A percentile compares a stretch with the other conserved stretches of the same genome.
phyloP scores from a whole-genome alignment of 2,797 vertebrate species.

The Darevskia nairensis region DNA sequence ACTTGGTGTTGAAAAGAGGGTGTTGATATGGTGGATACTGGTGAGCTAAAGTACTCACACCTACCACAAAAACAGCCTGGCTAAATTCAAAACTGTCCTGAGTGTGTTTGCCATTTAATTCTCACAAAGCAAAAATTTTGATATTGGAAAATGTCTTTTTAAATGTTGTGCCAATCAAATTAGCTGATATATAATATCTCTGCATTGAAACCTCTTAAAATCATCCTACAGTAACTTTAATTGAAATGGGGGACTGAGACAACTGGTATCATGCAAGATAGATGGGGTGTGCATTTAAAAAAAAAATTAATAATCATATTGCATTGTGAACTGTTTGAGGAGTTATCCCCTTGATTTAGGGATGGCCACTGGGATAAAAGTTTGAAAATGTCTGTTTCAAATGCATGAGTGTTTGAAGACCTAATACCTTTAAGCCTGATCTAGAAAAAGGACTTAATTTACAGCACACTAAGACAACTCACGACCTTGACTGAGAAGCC shows the following conservation, averaged over 20 bases:
- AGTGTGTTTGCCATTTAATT: neutral
- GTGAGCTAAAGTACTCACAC: neutral
- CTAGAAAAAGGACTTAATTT: neutral
- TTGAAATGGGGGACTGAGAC: neutral
- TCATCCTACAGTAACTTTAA: neutral
- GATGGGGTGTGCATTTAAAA: neutral
- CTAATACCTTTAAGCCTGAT: neutral
- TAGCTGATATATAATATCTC: neutral
- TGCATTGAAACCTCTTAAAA: neutral
- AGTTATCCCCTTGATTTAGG: slow-evolving; percentile 4
- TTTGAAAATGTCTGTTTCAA: slow-evolving; percentile 1
- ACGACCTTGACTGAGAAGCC: neutral
- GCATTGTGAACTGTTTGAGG: neutral
- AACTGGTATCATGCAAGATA: neutral
- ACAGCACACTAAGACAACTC: neutral
- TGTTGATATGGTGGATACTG: neutral
- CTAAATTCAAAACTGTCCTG: slow-evolving; percentile 2
- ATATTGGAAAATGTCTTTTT: slow-evolving; percentile 6
- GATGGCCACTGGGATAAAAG: neutral
- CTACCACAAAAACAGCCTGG: neutral
- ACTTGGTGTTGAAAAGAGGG: slow-evolving; percentile 1
- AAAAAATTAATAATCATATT: too few relatives aligned
- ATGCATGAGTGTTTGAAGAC: neutral
- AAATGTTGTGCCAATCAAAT: neutral
- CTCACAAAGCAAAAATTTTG: neutral